A percentile compares a stretch with the other conserved stretches of the same genome.
Conservation (phyloP, 2,113 vertebrate genomes). For the Haemorhous mexicanus region DNA sequence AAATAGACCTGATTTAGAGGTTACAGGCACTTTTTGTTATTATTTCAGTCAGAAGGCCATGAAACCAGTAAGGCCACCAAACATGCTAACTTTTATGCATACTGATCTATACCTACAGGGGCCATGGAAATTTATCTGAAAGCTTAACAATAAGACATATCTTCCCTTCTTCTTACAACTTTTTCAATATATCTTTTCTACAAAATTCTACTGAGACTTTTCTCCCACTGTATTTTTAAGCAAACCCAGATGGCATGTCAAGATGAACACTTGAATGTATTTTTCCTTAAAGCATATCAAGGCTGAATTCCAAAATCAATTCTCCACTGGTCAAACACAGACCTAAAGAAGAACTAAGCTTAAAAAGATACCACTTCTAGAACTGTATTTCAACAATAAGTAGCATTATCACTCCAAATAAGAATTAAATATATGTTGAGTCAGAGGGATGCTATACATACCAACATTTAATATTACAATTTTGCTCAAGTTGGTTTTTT, state of each 20-base stretch:
- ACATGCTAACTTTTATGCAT: neutral
- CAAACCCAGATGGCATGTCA: neutral
- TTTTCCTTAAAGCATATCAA: rapidly evolving
- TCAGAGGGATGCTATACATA: neutral
- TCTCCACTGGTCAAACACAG: neutral
- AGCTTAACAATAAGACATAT: neutral
- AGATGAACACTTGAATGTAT: neutral
- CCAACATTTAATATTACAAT: neutral
- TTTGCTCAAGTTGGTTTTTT: rapidly evolving
- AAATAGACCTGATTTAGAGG: neutral
- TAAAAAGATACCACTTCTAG: neutral
- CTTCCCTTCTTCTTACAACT: neutral
- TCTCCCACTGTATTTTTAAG: neutral
- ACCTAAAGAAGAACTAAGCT: neutral
- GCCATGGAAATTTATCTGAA: neutral
- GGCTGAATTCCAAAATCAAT: neutral
- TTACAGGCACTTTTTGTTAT: neutral
- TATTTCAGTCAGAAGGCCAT: neutral
- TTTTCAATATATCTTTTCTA: neutral
- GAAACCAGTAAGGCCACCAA: neutral
- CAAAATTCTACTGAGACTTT: neutral
- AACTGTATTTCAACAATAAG: neutral
- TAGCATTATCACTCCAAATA: neutral
- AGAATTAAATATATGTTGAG: neutral
- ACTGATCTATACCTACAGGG: neutral